Conservation (phyloP, 1,140 invertebrate species). For the Drosophila auraria region DNA sequence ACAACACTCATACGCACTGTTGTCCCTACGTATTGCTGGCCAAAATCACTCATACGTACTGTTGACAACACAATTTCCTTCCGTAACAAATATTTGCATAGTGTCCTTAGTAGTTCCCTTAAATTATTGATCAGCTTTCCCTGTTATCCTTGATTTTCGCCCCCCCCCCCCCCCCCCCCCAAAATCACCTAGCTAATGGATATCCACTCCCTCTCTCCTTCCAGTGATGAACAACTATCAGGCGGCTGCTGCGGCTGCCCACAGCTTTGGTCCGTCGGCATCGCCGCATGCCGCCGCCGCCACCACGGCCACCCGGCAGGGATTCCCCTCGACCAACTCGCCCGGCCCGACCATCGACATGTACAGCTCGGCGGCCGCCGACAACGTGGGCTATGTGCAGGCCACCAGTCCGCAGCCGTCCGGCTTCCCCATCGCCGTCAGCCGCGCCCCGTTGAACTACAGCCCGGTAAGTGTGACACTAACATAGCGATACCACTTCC, state of each 20-base stretch:
- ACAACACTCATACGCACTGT: slow-evolving; percentile 7
- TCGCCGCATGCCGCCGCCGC: slow-evolving; percentile 86
- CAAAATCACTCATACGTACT: slow-evolving; percentile 8
- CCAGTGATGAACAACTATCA: slow-evolving; percentile 98
- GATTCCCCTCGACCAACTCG: slow-evolving; percentile 95
- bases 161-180: too few relatives aligned
- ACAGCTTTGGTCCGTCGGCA: slow-evolving; percentile 89
- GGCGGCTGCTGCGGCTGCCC: slow-evolving; percentile 90
- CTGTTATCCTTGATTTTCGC: too few relatives aligned
- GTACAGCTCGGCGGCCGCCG: slow-evolving; percentile 92
- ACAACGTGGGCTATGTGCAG: slow-evolving; percentile 96
- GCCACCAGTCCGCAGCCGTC: slow-evolving; percentile 96
- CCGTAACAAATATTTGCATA: neutral
- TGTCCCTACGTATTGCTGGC: neutral
- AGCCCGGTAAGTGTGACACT: slow-evolving; percentile 91
- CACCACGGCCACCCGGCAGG: slow-evolving; percentile 89
- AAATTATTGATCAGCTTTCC: neutral
- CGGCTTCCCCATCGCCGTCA: slow-evolving; percentile 95
- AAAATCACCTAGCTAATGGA: neutral
- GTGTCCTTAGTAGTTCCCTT: neutral
- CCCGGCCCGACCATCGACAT: slow-evolving; percentile 94
- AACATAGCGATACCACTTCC: too few relatives aligned
- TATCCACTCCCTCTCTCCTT: neutral
- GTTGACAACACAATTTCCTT: slow-evolving; percentile 4
- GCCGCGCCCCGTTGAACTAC: slow-evolving; percentile 94